Base-by-base conservation (phyloP, 2,888 invertebrate species). In the Synanthedon andrenaeformis region DNA sequence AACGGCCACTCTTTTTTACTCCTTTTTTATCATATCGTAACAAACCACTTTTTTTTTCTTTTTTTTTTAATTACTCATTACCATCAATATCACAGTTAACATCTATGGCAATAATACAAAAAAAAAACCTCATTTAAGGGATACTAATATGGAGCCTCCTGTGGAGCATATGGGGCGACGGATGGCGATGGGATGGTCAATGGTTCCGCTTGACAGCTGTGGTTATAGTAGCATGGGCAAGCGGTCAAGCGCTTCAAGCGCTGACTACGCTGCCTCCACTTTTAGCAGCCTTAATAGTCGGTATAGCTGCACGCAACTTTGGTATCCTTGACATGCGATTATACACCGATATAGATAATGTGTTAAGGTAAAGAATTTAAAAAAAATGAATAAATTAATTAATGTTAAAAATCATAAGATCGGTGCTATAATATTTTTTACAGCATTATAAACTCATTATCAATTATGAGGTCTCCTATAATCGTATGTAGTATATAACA, bases 261-360 rank as follows among this genome's bases (percentile, higher is more conserved):
- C 28, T 69, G 5, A 84, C 85, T 0, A 70, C 72, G 0, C 64
- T 86, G 14, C 87, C 87, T 1, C 79, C 82, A 0, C 65, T 80
- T 0, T 58, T 86, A 2, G 86, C 82, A 12, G 82, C 82, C 1
- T 58, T 87, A 2, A 57, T 81, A 2, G 78, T 73, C 1, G 87
- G 87, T 12, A 82, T 87, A 45, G 61, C 79, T 0, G 84, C 82
- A 1, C 69, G 82, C 13, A 71, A 85, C 54, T 55, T 82, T 0
- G 77, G 70, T 1, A 74, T 80, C 14, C 70, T 87, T 1, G 79
- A 85, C 49, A 86, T 87, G 82, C 62, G 79, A 52, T 60, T 79
- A 2, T 76, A 75, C 54, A 70, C 72, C 2, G 64, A 79, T 4
- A 62, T 85, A 13, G 87, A 87, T 56, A 59, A 62, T 12, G 80